phyloP scores from a whole-genome alignment of 2,888 invertebrate species.

The Pogonocherus hispidulus region DNA sequence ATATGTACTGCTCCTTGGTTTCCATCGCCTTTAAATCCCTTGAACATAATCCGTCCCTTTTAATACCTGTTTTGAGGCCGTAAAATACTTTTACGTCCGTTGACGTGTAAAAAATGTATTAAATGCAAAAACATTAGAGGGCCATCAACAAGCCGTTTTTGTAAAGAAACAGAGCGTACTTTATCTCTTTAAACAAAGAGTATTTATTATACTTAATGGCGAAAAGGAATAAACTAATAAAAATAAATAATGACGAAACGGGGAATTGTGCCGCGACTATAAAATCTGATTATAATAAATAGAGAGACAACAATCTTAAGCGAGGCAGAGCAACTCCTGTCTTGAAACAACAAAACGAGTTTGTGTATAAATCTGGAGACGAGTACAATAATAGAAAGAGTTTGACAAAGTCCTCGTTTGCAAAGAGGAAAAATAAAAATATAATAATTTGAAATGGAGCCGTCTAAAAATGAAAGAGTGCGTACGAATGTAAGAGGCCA shows the following conservation, averaged over 20 bases:
- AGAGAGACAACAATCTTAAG: conserved; percentile 43
- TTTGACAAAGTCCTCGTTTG: conserved; percentile 54
- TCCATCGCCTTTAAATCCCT: too few species aligned
- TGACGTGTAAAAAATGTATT: not conserved
- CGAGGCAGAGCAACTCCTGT: conserved; percentile 44
- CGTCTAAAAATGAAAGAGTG: conserved; percentile 58
- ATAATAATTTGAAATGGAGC: conserved; percentile 67
- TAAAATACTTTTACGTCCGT: too few species aligned
- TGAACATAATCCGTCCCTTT: too few species aligned
- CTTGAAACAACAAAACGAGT: conserved; percentile 52
- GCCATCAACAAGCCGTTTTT: conserved; percentile 8
- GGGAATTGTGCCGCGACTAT: conserved; percentile 20
- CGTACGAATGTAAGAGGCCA: conserved; percentile 1
- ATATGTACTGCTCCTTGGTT: too few species aligned
- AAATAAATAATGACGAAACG: conserved; percentile 30
- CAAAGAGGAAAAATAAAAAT: conserved; percentile 63
- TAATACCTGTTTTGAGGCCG: too few species aligned
- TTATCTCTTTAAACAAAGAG: conserved; percentile 24
- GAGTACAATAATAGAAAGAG: conserved; percentile 52
- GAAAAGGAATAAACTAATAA: conserved; percentile 31
- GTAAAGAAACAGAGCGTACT: not conserved
- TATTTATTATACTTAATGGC: conserved; percentile 30
- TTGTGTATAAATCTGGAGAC: conserved; percentile 55
- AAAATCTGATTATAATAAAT: conserved; percentile 45
- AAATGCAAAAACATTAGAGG: not conserved